These are phyloP conservation scores for Zeuzera pyrina DNA, from an alignment of 2,888 invertebrate species.

Conservation along the genomic window DNA sequence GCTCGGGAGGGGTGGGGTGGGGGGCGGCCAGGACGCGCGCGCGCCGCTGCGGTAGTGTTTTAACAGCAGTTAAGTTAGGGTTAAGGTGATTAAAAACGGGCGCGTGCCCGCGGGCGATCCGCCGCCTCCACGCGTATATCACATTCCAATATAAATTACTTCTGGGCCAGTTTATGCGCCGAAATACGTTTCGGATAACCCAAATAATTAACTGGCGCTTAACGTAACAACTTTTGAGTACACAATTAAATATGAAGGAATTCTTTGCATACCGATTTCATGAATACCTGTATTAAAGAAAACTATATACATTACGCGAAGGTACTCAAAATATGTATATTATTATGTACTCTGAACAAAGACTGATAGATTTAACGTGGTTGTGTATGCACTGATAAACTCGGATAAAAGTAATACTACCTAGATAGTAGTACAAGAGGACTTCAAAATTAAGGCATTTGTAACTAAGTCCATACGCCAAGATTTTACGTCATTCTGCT, in stretches of 20 bases:
- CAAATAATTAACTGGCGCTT: slow-evolving; percentile 21
- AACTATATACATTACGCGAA: too few species aligned
- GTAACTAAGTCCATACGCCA: too few species aligned
- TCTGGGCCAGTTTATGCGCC: slow-evolving; percentile 57
- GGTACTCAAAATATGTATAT: too few species aligned
- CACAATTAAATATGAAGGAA: too few species aligned
- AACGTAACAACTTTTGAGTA: slow-evolving; percentile 25
- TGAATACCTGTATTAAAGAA: background rate
- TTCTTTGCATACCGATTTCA: background rate
- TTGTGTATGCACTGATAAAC: too few species aligned
- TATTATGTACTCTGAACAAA: too few species aligned
- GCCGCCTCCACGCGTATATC: slow-evolving; percentile 54
- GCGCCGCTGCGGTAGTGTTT: slow-evolving; percentile 43
- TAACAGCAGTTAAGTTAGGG: slow-evolving; percentile 48
- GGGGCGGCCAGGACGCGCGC: slow-evolving; percentile 13
- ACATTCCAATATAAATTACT: slow-evolving; percentile 72
- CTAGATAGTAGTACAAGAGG: too few species aligned
- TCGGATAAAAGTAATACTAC: too few species aligned
- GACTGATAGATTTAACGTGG: too few species aligned
- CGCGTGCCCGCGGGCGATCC: slow-evolving; percentile 51
- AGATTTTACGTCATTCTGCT: too few species aligned
- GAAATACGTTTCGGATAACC: slow-evolving; percentile 39
- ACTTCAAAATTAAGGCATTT: too few species aligned
- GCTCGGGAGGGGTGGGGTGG: slow-evolving; percentile 21
- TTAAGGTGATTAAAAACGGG: slow-evolving; percentile 58